Evolutionary conservation across 2,797 vertebrate species (phyloP).

Genomic region (Gambelia wislizenii): DNA sequence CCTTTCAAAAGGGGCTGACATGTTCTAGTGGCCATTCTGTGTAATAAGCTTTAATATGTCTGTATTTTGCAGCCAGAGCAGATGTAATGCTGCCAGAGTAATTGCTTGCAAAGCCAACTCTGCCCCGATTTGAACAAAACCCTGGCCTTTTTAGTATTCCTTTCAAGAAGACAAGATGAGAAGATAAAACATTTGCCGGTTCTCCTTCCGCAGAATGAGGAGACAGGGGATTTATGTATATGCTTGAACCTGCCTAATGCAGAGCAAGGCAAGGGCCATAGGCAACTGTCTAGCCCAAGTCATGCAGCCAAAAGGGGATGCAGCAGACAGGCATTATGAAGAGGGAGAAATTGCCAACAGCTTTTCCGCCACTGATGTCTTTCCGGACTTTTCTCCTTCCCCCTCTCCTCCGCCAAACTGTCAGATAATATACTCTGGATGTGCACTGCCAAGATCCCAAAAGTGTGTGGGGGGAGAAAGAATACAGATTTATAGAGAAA

Average conservation of each 20-base stretch:
- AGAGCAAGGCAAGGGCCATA: background rate
- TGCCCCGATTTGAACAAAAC: background rate
- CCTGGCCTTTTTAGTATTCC: background rate
- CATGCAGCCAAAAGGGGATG: background rate
- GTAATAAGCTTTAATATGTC: background rate
- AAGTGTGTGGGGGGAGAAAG: background rate
- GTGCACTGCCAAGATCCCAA: background rate
- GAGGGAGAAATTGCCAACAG: too few species aligned
- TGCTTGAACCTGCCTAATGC: background rate
- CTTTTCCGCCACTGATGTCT: background rate
- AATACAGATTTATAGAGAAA: background rate
- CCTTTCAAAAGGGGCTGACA: background rate
- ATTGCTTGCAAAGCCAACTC: background rate
- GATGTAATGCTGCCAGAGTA: constrained; percentile 1
- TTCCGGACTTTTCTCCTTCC: background rate
- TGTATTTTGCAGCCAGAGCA: background rate
- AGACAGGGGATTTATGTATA: background rate
- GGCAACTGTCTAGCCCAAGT: background rate
- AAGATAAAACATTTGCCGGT: background rate
- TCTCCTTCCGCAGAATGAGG: background rate
- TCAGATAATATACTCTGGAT: background rate
- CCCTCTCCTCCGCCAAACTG: too few species aligned
- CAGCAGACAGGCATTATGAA: background rate
- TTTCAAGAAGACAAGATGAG: background rate
- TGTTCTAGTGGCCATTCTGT: background rate